These are phyloP conservation scores for Scotopteryx bipunctaria DNA, from an alignment of 2,888 invertebrate species.

Conservation along the genomic window DNA sequence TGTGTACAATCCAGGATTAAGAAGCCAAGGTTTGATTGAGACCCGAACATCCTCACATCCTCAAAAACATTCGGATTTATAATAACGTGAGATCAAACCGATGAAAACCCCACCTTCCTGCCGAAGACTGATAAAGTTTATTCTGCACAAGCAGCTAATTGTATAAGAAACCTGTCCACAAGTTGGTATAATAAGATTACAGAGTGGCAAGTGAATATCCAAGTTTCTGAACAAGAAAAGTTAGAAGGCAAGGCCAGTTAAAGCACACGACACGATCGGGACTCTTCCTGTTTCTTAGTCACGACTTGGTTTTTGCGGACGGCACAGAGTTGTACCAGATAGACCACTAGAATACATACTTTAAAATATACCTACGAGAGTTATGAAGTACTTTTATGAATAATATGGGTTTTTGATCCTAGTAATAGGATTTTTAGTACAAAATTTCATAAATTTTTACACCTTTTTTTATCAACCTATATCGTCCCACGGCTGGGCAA, in stretches of 20 bases:
- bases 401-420: too few relatives aligned
- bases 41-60: too few relatives aligned
- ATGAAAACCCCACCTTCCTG: slow-evolving; percentile 17
- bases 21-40: too few relatives aligned
- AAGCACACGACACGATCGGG: slow-evolving; percentile 38
- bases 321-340: slow-evolving; percentile 32
- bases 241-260: slow-evolving; percentile 44
- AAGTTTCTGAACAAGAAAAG: slow-evolving; percentile 49
- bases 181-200: slow-evolving; percentile 71
- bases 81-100: slow-evolving; percentile 19
- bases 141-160: slow-evolving; percentile 62
- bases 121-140: slow-evolving; percentile 43
- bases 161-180: slow-evolving; percentile 71
- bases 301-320: slow-evolving; percentile 39
- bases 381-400: too few relatives aligned
- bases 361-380: too few relatives aligned
- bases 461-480: too few relatives aligned
- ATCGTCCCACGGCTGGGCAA: too few relatives aligned
- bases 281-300: slow-evolving; percentile 40
- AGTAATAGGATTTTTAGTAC: too few relatives aligned
- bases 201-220: slow-evolving; percentile 66
- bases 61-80: too few relatives aligned
- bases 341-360: too few relatives aligned
- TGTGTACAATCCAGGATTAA: too few relatives aligned
- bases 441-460: too few relatives aligned